phyloP scores from a whole-genome alignment of 2,113 vertebrate species.

The Struthidea cinerea region DNA sequence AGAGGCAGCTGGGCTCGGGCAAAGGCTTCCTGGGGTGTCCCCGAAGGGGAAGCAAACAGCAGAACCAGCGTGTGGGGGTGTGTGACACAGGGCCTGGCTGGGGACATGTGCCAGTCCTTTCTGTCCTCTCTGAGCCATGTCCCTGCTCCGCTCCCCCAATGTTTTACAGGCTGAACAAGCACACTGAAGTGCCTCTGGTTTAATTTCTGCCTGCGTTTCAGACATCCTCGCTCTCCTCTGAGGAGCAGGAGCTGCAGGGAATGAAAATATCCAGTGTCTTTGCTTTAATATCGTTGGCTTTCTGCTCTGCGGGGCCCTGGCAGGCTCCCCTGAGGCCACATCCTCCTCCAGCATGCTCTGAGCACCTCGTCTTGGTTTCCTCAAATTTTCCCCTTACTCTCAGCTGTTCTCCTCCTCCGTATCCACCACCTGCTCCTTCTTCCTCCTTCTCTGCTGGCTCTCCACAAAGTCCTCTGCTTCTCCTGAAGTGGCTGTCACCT shows the following conservation, averaged over 20 bases:
- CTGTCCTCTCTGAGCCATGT: background rate
- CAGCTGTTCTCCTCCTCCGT: background rate
- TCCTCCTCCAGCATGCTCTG: background rate
- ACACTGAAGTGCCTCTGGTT: background rate
- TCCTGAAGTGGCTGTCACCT: background rate
- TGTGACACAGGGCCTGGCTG: background rate
- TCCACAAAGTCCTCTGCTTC: background rate
- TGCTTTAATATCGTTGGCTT: background rate
- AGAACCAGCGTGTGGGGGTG: fast-evolving
- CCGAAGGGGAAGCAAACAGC: background rate
- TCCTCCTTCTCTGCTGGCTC: background rate
- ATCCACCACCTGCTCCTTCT: background rate
- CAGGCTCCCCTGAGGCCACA: background rate
- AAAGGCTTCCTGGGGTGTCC: background rate
- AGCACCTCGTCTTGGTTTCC: background rate
- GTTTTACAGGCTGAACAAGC: background rate
- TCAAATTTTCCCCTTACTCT: background rate
- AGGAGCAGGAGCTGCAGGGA: background rate
- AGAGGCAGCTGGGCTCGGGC: background rate
- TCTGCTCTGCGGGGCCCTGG: background rate
- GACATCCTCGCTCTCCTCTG: background rate
- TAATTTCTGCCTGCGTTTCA: background rate
- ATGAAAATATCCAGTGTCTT: background rate
- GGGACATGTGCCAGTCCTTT: background rate
- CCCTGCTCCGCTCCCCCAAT: background rate